Conservation (phyloP, 1,140 invertebrate species). For the Micrasema longulum region DNA sequence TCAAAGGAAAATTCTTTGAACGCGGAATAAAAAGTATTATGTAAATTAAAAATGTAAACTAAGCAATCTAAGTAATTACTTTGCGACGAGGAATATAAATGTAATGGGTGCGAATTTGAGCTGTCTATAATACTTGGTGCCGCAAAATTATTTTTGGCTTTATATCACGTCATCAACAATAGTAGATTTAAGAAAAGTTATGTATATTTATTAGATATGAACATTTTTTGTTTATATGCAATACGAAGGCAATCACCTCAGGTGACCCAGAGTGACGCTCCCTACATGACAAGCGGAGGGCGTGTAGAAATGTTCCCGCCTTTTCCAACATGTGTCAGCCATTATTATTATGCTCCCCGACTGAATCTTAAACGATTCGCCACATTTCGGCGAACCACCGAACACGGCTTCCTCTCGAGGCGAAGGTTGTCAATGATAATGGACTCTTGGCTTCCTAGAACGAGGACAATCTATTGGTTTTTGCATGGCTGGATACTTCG, state of each 20-base stretch:
- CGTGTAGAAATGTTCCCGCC: constrained; percentile 30
- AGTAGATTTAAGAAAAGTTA: not conserved
- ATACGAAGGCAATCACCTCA: constrained; percentile 31
- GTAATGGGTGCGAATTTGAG: too few relatives aligned
- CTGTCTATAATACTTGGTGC: too few relatives aligned
- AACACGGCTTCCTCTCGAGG: constrained; percentile 17
- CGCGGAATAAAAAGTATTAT: too few relatives aligned
- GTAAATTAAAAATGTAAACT: too few relatives aligned
- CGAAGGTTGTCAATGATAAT: constrained; percentile 40
- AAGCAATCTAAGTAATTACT: too few relatives aligned
- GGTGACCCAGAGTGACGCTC: constrained; percentile 29
- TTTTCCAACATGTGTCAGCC: not conserved
- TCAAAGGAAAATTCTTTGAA: too few relatives aligned
- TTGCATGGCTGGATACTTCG: not conserved
- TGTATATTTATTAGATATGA: too few relatives aligned
- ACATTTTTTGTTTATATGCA: constrained; percentile 17
- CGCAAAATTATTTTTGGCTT: too few relatives aligned
- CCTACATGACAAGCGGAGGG: constrained; percentile 21
- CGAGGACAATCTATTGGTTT: not conserved
- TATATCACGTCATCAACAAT: too few relatives aligned
- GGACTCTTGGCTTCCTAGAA: constrained; percentile 14
- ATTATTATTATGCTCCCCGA: not conserved
- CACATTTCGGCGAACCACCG: constrained; percentile 21
- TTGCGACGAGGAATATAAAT: too few relatives aligned
- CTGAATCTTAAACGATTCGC: constrained; percentile 27